Evolutionary conservation across 2,888 invertebrate species (phyloP), one percentile per base, ranked within the genome.

Genomic region (Mylabris sibirica): DNA sequence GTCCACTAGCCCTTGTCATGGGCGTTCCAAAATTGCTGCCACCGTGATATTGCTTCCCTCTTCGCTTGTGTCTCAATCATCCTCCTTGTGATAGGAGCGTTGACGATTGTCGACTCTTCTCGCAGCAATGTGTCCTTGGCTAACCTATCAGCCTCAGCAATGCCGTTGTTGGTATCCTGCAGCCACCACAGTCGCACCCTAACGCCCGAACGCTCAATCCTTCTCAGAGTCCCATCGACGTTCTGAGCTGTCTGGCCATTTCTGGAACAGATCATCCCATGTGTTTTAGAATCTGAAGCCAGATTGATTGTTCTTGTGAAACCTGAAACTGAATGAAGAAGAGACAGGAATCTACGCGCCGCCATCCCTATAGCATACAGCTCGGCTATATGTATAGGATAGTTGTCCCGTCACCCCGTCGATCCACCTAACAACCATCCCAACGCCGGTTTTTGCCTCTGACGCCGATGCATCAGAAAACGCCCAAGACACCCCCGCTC

Each of bases 331-430:
- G 41, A 24, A 20, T 11, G n/a, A 53, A 11, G 3, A 41, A 63
- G 59, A n/a, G 3, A 17, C 63, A 17, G 17, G 8, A n/a, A 44
- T 17, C 1, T 5, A 0, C 2, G 8, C 12, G 6, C 38, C 35
- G 68, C 66, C 34, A 30, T n/a, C 6, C 61, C 20, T n/a, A 68
- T 14, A 24, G 63, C 71, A 30, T 49, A 59, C 14, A 71, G 62
- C 61, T 71, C 68, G 3, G 68, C 68, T 66, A 65, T 59, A 41
- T 70, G 60, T 0, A 53, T 35, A 3, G 68, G 68, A 61, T 66
- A 64, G 0, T 63, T 49, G 34, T 62, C 57, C 22, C 17, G 62
- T 26, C 26, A 4, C 20, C n/a, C n/a, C 66, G 61, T 8, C 17
- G 12, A 2, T n/a, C 34, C 5, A 35, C 5, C 38, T 11, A 38